Evolutionary conservation across 2,113 vertebrate genomes (phyloP).

Genomic region (Hystrix brachyura): DNA sequence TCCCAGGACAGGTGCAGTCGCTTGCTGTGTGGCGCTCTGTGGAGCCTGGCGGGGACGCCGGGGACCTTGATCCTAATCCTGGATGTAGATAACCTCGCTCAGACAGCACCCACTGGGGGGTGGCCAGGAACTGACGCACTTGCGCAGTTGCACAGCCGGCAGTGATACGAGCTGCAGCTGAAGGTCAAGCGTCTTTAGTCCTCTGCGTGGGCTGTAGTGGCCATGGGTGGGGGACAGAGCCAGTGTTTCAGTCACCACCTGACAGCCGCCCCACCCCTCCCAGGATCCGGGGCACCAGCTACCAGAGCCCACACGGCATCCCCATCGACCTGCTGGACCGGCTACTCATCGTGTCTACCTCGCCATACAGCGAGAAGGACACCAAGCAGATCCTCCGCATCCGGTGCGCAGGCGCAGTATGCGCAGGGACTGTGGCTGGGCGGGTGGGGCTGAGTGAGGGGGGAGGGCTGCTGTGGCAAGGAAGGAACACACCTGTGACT

Average conservation of each 20-base stretch:
- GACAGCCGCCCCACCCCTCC: background rate
- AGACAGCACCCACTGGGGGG: background rate
- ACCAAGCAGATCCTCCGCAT: conserved; percentile 96
- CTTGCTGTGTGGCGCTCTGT: background rate
- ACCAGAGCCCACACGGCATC: conserved; percentile 96
- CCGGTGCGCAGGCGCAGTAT: conserved; percentile 85
- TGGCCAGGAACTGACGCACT: background rate
- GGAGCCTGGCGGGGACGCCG: background rate
- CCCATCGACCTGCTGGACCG: conserved; percentile 96
- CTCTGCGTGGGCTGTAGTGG: background rate
- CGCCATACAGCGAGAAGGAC: conserved; percentile 95
- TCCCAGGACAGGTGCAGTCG: background rate
- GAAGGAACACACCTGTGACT: background rate
- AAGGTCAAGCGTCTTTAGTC: conserved; percentile 36
- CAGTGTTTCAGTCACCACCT: background rate
- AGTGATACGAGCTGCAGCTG: background rate
- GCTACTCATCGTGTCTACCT: conserved; percentile 94
- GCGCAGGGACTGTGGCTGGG: too few species aligned
- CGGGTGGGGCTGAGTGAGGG: background rate
- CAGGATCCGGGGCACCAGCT: conserved; percentile 96
- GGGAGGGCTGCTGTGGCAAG: background rate
- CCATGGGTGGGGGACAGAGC: background rate
- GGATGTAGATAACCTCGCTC: background rate
- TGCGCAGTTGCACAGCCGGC: fast-evolving
- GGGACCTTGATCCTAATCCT: conserved; percentile 64